Evolutionary conservation across 2,113 vertebrate species (phyloP).

Genomic region (Anguilla rostrata): DNA sequence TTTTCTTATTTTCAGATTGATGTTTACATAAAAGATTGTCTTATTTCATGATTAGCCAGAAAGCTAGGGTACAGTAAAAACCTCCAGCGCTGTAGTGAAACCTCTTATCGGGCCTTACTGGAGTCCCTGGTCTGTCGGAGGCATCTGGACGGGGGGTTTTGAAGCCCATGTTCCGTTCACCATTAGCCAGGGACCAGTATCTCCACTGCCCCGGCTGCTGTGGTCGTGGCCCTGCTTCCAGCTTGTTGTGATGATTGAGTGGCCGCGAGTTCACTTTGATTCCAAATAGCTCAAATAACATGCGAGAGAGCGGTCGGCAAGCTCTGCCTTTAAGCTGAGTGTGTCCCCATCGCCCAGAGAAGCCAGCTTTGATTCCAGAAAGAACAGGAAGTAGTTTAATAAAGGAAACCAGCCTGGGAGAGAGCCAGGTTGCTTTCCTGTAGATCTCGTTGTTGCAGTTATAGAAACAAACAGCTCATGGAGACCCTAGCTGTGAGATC

Average conservation of each 20-base stretch:
- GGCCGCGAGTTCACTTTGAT: constrained; percentile 54
- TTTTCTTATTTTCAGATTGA: constrained; percentile 50
- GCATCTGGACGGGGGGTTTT: constrained; percentile 53
- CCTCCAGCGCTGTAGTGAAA: constrained; percentile 33
- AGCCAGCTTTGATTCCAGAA: constrained; percentile 50
- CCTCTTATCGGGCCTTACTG: constrained; percentile 59
- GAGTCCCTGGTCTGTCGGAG: constrained; percentile 54
- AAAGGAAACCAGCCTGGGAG: constrained; percentile 56
- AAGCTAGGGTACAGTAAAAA: constrained; percentile 37
- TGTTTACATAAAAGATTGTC: constrained; percentile 52
- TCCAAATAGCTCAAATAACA: constrained; percentile 41
- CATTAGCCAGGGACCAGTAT: constrained; percentile 55
- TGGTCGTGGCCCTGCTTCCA: constrained; percentile 47
- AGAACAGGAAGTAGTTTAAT: constrained; percentile 61
- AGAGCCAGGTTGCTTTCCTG: constrained; percentile 60
- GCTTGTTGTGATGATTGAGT: constrained; percentile 51
- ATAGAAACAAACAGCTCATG: constrained; percentile 31
- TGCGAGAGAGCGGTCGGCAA: neutral
- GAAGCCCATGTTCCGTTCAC: constrained; percentile 53
- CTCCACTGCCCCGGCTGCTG: constrained; percentile 43
- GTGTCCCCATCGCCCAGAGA: constrained; percentile 33
- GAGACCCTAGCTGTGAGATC: constrained; percentile 17
- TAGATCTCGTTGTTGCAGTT: constrained; percentile 47
- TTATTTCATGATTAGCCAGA: constrained; percentile 60
- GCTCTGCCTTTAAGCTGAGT: constrained; percentile 12